These are phyloP conservation scores for Lepetodrilus schrolli DNA, from an alignment of 2,888 invertebrate genomes.

Conservation along the genomic window DNA sequence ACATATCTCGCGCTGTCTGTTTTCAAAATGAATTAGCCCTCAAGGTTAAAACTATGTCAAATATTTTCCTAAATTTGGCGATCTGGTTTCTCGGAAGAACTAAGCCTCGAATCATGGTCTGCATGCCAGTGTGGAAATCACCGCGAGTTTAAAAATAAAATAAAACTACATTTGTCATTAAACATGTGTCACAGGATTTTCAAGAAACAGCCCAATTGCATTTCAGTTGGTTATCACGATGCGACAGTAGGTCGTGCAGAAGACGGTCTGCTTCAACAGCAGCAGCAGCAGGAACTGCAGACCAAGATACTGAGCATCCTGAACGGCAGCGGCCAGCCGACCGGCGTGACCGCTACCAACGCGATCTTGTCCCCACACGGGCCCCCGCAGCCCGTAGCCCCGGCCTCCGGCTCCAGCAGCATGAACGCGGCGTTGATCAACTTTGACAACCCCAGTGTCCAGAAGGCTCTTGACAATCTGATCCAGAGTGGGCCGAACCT, in stretches of 20 bases:
- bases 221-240: conserved; percentile 16
- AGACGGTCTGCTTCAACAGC: not conserved
- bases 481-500: conserved; percentile 75
- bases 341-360: conserved; percentile 22
- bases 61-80: too few relatives aligned
- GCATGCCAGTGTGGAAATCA: too few relatives aligned
- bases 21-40: too few relatives aligned
- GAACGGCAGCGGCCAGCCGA: conserved; percentile 43
- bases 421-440: conserved; percentile 66
- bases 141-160: too few relatives aligned
- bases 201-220: too few relatives aligned
- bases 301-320: conserved; percentile 86
- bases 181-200: too few relatives aligned
- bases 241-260: not conserved
- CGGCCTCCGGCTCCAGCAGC: conserved; percentile 28
- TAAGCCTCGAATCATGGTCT: too few relatives aligned
- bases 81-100: too few relatives aligned
- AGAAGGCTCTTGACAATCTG: conserved; percentile 76
- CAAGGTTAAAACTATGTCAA: too few relatives aligned
- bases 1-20: too few relatives aligned
- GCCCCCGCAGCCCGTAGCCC: conserved; percentile 24
- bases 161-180: too few relatives aligned
- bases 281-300: conserved; percentile 81
- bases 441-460: conserved; percentile 75
- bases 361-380: conserved; percentile 7